Conservation (phyloP, 2,888 invertebrate species). For the Caenorhabditis sinica region DNA sequence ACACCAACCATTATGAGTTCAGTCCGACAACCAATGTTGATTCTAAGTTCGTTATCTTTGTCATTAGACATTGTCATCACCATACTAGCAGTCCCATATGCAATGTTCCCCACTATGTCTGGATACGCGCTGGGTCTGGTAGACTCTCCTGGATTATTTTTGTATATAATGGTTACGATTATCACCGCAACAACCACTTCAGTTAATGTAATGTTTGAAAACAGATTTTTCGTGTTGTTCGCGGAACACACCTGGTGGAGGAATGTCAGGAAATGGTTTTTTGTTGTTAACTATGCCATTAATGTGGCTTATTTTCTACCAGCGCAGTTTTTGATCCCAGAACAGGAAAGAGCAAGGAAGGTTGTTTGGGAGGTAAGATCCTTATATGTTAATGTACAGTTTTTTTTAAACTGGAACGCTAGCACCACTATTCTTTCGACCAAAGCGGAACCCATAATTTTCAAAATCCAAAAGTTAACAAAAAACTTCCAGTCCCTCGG, state of each 20-base stretch:
- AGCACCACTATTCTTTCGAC: too few relatives aligned
- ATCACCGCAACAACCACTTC: conserved; percentile 18
- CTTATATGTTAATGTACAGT: neutral
- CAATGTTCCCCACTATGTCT: conserved; percentile 32
- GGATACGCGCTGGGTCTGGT: conserved; percentile 26
- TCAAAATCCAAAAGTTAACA: neutral
- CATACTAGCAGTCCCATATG: conserved; percentile 18
- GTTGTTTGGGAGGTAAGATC: neutral
- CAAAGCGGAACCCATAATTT: neutral
- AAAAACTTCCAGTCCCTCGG: neutral
- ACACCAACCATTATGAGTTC: conserved; percentile 38
- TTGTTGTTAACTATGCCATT: neutral
- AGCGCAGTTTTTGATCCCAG: conserved; percentile 35
- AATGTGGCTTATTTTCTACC: conserved; percentile 27
- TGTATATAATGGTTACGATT: conserved; percentile 26
- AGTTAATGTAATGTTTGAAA: conserved; percentile 21
- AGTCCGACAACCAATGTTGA: conserved; percentile 18
- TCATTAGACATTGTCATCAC: conserved; percentile 18
- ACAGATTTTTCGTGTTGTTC: conserved; percentile 19
- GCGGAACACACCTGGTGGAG: conserved; percentile 39
- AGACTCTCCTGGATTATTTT: conserved; percentile 12
- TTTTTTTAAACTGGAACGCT: neutral
- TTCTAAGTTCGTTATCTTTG: conserved; percentile 8
- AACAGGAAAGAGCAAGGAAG: conserved; percentile 13
- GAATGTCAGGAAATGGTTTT: neutral